Percentiles rank a stretch among this genome's conserved stretches.
These are phyloP conservation scores for Hetaerina titia DNA, from an alignment of 2,888 invertebrate species.

Conservation along the genomic window DNA sequence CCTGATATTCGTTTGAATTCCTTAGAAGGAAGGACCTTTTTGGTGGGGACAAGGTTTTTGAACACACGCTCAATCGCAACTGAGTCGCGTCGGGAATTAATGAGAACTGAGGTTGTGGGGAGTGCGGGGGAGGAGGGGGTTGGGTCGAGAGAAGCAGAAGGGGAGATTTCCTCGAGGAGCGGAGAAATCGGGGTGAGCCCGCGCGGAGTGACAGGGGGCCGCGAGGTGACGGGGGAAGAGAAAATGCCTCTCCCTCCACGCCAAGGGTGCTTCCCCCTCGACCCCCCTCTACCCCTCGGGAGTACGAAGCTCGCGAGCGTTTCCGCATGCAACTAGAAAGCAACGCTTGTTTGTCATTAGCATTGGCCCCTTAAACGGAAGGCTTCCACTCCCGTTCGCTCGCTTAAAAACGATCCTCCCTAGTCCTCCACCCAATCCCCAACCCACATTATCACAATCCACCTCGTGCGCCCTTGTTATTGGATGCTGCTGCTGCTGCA, in stretches of 20 bases:
- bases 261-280: neutral
- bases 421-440: neutral
- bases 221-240: neutral
- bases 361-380: slow-evolving; percentile 20
- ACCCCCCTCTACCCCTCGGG: neutral
- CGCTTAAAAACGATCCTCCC: neutral
- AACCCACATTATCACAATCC: neutral
- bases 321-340: neutral
- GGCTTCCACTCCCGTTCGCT: neutral
- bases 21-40: slow-evolving; percentile 37
- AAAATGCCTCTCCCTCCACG: neutral
- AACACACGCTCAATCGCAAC: slow-evolving; percentile 16
- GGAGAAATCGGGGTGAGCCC: neutral
- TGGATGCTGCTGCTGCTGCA: neutral
- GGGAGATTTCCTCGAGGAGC: neutral
- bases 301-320: neutral
- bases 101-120: neutral
- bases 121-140: neutral
- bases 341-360: neutral
- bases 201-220: neutral
- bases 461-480: neutral
- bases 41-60: slow-evolving; percentile 36
- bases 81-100: neutral
- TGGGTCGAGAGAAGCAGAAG: neutral
- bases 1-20: neutral